Evolutionary conservation across 1,140 invertebrate species (phyloP).

Genomic region (Pseudomyrmex gracilis): DNA sequence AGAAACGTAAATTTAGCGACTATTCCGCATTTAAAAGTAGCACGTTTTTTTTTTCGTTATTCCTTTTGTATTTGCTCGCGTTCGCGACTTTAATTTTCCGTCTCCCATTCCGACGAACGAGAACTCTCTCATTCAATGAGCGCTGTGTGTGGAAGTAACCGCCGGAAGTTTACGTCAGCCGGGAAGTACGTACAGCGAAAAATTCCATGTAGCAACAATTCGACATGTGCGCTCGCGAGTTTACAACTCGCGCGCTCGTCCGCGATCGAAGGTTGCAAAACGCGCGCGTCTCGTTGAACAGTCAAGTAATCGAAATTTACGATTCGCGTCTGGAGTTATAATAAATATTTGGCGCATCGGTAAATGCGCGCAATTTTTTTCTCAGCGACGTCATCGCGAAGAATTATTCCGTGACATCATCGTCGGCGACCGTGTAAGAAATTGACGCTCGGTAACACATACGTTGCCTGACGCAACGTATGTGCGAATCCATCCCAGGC

Average conservation of each 20-base stretch:
- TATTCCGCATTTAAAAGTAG: too few relatives aligned
- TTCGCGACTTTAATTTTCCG: conserved; percentile 24
- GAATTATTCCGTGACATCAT: conserved; percentile 71
- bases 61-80: conserved; percentile 24
- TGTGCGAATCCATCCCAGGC: conserved; percentile 58
- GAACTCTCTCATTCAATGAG: conserved; percentile 9
- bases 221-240: conserved; percentile 10
- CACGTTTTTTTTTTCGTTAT: conserved; percentile 7
- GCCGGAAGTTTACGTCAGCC: conserved; percentile 52
- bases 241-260: conserved; percentile 10
- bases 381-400: conserved; percentile 51
- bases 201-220: conserved; percentile 8
- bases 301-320: conserved; percentile 5
- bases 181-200: conserved; percentile 21
- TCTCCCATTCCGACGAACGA: background rate
- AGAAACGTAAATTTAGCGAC: too few relatives aligned
- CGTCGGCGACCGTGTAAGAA: conserved; percentile 47
- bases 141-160: conserved; percentile 1
- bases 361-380: conserved; percentile 25
- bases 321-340: background rate
- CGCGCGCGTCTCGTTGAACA: conserved; percentile 2
- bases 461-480: conserved; percentile 64
- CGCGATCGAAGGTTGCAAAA: conserved; percentile 41
- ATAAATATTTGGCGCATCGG: conserved; percentile 3
- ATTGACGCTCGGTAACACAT: conserved; percentile 19